These are phyloP conservation scores for Archaeoteleia sp. DNA, from an alignment of 2,888 invertebrate genomes.

Conservation along the genomic window DNA sequence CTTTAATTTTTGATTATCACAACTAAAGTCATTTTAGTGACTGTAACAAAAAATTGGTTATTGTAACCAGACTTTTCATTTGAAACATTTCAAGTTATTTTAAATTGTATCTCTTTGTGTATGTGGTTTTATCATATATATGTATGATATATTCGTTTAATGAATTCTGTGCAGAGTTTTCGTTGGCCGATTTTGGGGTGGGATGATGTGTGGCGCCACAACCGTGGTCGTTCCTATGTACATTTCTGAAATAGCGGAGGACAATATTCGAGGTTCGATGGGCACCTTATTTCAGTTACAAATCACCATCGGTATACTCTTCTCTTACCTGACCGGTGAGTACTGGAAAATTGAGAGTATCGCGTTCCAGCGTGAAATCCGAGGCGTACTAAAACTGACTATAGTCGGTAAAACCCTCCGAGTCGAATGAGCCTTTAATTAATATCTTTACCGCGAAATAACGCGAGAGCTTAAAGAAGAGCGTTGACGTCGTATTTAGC, in stretches of 20 bases:
- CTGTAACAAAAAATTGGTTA: too few species aligned
- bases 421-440: too few species aligned
- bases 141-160: not conserved
- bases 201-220: slow-evolving; percentile 81
- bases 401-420: too few species aligned
- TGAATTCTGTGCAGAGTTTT: slow-evolving; percentile 70
- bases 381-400: not conserved
- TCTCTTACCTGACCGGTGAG: slow-evolving; percentile 80
- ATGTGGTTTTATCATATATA: too few species aligned
- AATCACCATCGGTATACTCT: slow-evolving; percentile 80
- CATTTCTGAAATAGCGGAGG: slow-evolving; percentile 87
- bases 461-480: too few species aligned
- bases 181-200: slow-evolving; percentile 78
- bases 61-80: too few species aligned
- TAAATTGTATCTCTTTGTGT: too few species aligned
- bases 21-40: not conserved
- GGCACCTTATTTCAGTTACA: slow-evolving; percentile 86
- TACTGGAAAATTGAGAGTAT: not conserved
- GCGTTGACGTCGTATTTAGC: too few species aligned
- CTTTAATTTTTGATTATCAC: not conserved
- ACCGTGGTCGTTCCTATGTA: slow-evolving; percentile 88
- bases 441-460: too few species aligned
- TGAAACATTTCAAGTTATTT: too few species aligned
- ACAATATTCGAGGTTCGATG: slow-evolving; percentile 83
- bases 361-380: not conserved